Conservation (phyloP, 2,888 invertebrate species). For the Papilio demoleus region DNA sequence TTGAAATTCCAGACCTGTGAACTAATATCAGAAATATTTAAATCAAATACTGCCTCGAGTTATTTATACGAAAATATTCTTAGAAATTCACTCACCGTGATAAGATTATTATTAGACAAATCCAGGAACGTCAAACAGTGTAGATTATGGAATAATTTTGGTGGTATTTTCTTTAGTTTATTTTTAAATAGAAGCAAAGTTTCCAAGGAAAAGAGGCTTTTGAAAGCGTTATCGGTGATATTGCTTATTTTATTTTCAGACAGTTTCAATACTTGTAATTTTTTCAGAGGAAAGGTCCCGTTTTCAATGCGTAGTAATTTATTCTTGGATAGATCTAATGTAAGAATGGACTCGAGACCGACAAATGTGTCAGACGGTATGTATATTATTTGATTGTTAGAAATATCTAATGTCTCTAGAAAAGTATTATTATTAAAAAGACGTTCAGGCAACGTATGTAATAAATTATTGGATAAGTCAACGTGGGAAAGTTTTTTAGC, state of each 20-base stretch:
- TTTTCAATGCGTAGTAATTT: slow-evolving; percentile 84
- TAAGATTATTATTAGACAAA: slow-evolving; percentile 81
- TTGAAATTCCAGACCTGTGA: slow-evolving; percentile 81
- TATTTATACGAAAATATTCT: slow-evolving; percentile 6
- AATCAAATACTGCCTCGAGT: background rate
- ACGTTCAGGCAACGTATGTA: slow-evolving; percentile 82
- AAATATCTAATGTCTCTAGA: slow-evolving; percentile 86
- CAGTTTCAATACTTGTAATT: slow-evolving; percentile 85
- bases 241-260: slow-evolving; percentile 87
- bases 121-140: slow-evolving; percentile 80
- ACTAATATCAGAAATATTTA: slow-evolving; percentile 64
- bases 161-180: slow-evolving; percentile 76
- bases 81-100: slow-evolving; percentile 66
- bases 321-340: slow-evolving; percentile 88
- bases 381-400: slow-evolving; percentile 85
- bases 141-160: slow-evolving; percentile 75
- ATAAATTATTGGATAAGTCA: slow-evolving; percentile 86
- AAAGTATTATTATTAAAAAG: slow-evolving; percentile 84
- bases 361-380: slow-evolving; percentile 84
- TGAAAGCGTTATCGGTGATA: slow-evolving; percentile 82
- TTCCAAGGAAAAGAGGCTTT: slow-evolving; percentile 78
- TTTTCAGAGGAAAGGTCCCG: slow-evolving; percentile 82
- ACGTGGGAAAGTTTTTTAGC: slow-evolving; percentile 86
- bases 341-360: slow-evolving; percentile 83
- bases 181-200: slow-evolving; percentile 83